These are phyloP conservation scores for Drosophila peninsularis DNA, from an alignment of 2,888 invertebrate species.

Conservation along the genomic window DNA sequence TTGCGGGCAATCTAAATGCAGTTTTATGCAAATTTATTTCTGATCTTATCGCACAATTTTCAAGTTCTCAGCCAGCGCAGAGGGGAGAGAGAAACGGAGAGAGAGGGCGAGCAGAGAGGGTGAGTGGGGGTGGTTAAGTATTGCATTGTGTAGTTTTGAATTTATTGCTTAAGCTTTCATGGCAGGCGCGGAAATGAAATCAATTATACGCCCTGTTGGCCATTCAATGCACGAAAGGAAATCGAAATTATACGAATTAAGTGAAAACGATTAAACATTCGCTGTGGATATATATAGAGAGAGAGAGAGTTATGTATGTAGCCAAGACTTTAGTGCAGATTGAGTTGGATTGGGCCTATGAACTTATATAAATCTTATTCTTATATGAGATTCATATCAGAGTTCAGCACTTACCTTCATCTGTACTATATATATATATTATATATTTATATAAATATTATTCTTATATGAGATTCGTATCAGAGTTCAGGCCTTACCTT, in stretches of 20 bases:
- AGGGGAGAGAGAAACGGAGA: not conserved
- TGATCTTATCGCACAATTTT: constrained; percentile 73
- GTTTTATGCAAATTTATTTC: constrained; percentile 70
- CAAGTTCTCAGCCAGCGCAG: constrained; percentile 43
- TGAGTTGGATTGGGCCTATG: no score
- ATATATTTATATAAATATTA: no score
- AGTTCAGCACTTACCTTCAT: no score
- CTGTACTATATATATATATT: no score
- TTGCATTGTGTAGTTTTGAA: constrained; percentile 51
- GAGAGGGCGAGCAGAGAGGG: not conserved
- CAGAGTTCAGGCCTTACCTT: no score
- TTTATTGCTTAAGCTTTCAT: constrained; percentile 60
- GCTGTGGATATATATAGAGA: not conserved
- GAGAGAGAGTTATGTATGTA: not conserved
- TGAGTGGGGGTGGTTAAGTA: not conserved
- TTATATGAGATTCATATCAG: no score
- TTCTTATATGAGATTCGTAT: no score
- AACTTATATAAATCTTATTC: no score
- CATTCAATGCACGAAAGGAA: constrained; percentile 67
- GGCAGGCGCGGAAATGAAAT: constrained; percentile 72
- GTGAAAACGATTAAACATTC: constrained; percentile 47
- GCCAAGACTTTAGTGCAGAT: not conserved
- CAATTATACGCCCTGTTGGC: constrained; percentile 76
- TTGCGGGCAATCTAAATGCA: constrained; percentile 72
- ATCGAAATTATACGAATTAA: constrained; percentile 71